Evolutionary conservation across 2,797 vertebrate species (phyloP).

Genomic region (Catamblyrhynchus diadema): DNA sequence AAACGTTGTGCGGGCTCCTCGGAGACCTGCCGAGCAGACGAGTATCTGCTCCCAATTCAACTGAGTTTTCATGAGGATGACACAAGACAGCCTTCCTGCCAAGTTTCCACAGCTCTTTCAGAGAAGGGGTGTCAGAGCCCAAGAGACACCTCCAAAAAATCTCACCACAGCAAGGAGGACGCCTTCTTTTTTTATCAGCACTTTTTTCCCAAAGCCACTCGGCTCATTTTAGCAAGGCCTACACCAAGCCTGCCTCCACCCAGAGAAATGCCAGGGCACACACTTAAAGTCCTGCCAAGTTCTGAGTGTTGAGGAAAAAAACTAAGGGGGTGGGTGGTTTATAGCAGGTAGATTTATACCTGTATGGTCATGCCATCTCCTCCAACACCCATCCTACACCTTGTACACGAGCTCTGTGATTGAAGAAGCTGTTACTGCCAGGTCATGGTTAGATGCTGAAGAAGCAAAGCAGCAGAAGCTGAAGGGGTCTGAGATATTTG

Average conservation of each 20-base stretch:
- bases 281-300: not conserved
- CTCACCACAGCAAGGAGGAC: not conserved
- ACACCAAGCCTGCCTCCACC: not conserved
- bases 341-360: not conserved
- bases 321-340: not conserved
- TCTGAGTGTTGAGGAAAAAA: not conserved
- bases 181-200: not conserved
- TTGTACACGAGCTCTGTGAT: fast-evolving
- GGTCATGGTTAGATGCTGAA: not conserved
- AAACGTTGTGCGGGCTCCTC: fast-evolving
- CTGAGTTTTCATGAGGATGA: slow-evolving; percentile 23
- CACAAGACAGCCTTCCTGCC: slow-evolving; percentile 17
- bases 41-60: not conserved
- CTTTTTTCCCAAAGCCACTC: not conserved
- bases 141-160: slow-evolving; percentile 6
- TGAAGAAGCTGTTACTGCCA: not conserved
- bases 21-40: not conserved
- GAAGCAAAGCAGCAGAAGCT: not conserved
- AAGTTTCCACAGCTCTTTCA: slow-evolving; percentile 2
- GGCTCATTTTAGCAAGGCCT: not conserved
- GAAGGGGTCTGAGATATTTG: not conserved
- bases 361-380: not conserved
- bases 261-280: not conserved
- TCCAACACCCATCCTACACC: not conserved
- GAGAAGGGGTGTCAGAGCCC: not conserved